These are phyloP conservation scores for Melinopterus prodromus DNA, from an alignment of 2,888 invertebrate genomes.

Conservation along the genomic window DNA sequence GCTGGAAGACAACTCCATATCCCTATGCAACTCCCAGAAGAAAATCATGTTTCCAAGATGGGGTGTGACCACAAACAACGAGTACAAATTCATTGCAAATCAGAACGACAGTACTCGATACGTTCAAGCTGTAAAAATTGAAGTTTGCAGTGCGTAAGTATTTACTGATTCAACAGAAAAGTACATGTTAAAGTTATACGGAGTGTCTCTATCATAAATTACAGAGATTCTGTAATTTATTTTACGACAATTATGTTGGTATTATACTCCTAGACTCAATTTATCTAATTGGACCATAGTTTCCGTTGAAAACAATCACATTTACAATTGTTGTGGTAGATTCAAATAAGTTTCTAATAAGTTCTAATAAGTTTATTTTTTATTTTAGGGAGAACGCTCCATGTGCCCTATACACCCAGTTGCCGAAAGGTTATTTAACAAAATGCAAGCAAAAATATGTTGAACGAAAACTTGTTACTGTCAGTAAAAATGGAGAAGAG, in stretches of 20 bases:
- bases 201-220: not conserved
- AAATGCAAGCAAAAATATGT: not conserved
- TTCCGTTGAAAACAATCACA: too few species aligned
- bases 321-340: too few species aligned
- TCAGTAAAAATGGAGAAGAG: not conserved
- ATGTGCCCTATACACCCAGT: not conserved
- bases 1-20: not conserved
- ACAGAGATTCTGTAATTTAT: too few species aligned
- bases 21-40: not conserved
- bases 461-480: not conserved
- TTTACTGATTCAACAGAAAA: not conserved
- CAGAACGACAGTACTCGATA: not conserved
- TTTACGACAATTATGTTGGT: too few species aligned
- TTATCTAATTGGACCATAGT: too few species aligned
- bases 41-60: not conserved
- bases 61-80: not conserved
- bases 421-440: not conserved
- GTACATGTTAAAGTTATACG: not conserved
- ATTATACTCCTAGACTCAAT: too few species aligned
- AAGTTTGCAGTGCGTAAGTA: not conserved
- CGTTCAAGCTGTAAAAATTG: not conserved
- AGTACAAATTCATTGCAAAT: not conserved
- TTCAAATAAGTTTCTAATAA: too few species aligned
- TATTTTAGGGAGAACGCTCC: not conserved
- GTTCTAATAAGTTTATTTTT: not conserved